These are phyloP conservation scores for Aphaenogaster rudis DNA, from an alignment of 1,140 invertebrate species.

Conservation along the genomic window DNA sequence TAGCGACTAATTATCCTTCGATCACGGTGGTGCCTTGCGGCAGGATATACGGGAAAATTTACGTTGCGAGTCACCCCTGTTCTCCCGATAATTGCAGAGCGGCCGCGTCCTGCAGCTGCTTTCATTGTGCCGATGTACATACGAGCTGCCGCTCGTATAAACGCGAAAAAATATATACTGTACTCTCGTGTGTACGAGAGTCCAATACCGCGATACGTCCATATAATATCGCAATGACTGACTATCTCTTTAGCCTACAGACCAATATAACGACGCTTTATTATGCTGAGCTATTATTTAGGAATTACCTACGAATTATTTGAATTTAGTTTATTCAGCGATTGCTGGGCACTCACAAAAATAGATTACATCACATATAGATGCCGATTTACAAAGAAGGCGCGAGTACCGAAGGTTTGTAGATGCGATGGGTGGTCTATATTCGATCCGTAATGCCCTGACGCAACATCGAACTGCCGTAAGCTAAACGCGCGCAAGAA, in stretches of 20 bases:
- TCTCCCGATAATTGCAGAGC: conserved; percentile 65
- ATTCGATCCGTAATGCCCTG: conserved; percentile 45
- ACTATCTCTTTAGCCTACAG: neutral
- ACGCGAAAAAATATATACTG: conserved; percentile 45
- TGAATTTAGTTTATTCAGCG: neutral
- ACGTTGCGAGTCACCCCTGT: conserved; percentile 38
- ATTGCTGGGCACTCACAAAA: neutral
- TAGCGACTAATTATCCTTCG: conserved; percentile 71
- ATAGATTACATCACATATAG: neutral
- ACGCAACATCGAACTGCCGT: conserved; percentile 45
- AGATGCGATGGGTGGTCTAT: conserved; percentile 56
- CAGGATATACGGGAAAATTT: conserved; percentile 63
- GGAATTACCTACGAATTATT: neutral
- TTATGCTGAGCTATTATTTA: neutral
- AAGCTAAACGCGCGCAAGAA: conserved; percentile 49
- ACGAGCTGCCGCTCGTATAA: conserved; percentile 36
- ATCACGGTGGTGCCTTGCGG: conserved; percentile 47
- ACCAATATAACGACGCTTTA: neutral
- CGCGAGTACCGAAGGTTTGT: neutral
- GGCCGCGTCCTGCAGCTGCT: conserved; percentile 57
- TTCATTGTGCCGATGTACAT: conserved; percentile 44
- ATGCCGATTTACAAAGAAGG: neutral
- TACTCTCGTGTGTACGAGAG: neutral
- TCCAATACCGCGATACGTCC: neutral
- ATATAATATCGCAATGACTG: neutral